Evolutionary conservation across 2,888 invertebrate species (phyloP).

Genomic region (Drosophila ustulata): DNA sequence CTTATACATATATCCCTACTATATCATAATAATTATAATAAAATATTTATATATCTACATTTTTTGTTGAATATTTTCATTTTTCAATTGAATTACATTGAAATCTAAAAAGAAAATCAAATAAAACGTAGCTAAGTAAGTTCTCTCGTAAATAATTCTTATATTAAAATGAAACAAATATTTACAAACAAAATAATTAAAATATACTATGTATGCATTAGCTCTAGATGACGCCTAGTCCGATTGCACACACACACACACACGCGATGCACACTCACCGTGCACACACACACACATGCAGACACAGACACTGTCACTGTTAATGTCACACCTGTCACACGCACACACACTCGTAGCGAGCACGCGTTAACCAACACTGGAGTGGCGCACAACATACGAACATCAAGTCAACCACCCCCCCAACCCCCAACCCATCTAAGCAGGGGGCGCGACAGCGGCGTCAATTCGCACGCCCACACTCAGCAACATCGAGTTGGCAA

Average conservation of each 20-base stretch:
- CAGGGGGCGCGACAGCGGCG: constrained; percentile 31
- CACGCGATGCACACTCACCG: not conserved
- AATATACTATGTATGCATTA: constrained; percentile 37
- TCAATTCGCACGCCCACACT: constrained; percentile 43
- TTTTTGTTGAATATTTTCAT: not conserved
- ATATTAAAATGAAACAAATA: constrained; percentile 33
- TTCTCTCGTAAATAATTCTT: constrained; percentile 33
- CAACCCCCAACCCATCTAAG: constrained; percentile 30
- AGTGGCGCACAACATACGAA: constrained; percentile 50
- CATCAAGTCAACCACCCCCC: constrained; percentile 46
- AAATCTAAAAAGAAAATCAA: not conserved
- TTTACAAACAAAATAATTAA: constrained; percentile 28
- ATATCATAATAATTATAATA: constrained; percentile 9
- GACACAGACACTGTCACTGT: constrained; percentile 4
- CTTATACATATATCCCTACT: not conserved
- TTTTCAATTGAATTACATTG: not conserved
- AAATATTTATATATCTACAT: constrained; percentile 7
- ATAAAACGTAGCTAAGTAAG: constrained; percentile 48
- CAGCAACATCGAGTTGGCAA: constrained; percentile 42
- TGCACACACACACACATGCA: not conserved
- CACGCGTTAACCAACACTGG: constrained; percentile 19
- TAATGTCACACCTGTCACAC: not conserved
- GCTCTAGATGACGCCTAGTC: constrained; percentile 38
- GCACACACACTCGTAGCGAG: constrained; percentile 14
- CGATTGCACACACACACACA: constrained; percentile 19